Evolutionary conservation across 1,140 invertebrate species (phyloP).

Genomic region (Ceratina japonica): DNA sequence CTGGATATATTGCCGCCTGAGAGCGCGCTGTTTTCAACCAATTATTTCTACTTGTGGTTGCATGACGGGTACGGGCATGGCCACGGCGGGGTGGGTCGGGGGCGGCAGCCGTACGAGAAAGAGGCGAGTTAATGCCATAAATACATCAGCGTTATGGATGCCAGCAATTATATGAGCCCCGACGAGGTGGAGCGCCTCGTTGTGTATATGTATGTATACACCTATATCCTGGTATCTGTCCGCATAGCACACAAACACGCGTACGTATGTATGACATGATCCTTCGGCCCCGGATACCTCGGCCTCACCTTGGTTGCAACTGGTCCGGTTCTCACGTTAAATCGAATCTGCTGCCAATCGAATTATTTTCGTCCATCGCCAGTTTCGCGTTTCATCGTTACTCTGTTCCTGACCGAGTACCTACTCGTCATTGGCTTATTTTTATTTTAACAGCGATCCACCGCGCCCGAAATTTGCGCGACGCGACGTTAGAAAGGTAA

Average conservation of each 20-base stretch:
- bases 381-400: not conserved
- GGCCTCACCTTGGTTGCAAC: slow-evolving; percentile 66
- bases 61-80: slow-evolving; percentile 72
- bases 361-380: slow-evolving; percentile 67
- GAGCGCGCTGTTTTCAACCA: slow-evolving; percentile 78
- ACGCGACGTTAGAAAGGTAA: not conserved
- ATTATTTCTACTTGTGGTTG: slow-evolving; percentile 79
- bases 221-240: slow-evolving; percentile 17
- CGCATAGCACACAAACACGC: slow-evolving; percentile 44
- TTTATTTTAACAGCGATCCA: no score
- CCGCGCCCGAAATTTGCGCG: not conserved
- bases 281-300: slow-evolving; percentile 68
- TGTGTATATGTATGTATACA: slow-evolving; percentile 52
- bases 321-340: slow-evolving; percentile 75
- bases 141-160: slow-evolving; percentile 80
- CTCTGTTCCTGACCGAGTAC: not conserved
- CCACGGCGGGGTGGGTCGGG: slow-evolving; percentile 61
- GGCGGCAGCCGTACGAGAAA: slow-evolving; percentile 72
- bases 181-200: slow-evolving; percentile 74
- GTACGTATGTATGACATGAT: slow-evolving; percentile 58
- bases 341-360: slow-evolving; percentile 67
- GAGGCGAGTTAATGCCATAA: slow-evolving; percentile 79
- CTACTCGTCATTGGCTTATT: no score
- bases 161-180: slow-evolving; percentile 78
- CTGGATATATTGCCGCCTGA: slow-evolving; percentile 77